Base-by-base conservation (phyloP, 2,797 vertebrate species). In the Gambelia wislizenii region DNA sequence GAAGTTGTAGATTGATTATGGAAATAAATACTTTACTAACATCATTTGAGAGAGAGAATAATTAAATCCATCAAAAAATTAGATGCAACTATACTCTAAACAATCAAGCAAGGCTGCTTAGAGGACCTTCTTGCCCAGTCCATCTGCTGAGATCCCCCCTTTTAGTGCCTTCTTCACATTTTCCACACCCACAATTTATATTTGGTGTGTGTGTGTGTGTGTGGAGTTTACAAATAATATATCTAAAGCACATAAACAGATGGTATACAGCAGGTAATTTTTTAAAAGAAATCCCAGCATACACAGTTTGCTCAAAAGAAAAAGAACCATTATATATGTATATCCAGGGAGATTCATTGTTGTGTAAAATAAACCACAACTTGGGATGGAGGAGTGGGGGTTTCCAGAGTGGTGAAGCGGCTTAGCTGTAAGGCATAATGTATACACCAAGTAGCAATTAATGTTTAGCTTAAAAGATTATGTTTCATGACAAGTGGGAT, bases 231-330 rank as follows among this genome's bases (percentile, higher is more conserved):
- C 74, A 92, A 94, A 93, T 25, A 30, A 93, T 92, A 91, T 95
- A 95, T 93, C 93, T 92, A 95, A 96, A 93, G 89, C 91, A 93
- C 87, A 83, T 94, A 97, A 98, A 95, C 98, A 98, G 98, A 98
- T 98, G 98, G 97, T 96, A 90, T 91, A 95, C 97, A 98, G 98
- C 97, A 98, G 98, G 98, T 98, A 97, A 98, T 98, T 96, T 96
- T 96, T 30, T 7, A 49, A 39, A 30, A 95, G 89, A 86, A 85
- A 42, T 93, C 64, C 77, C 92, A 94, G 91, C 36, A 89, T 90
- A 87, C 94, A 91, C 85, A 92, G 93, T 93, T 88, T 91, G 47
- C 61, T 94, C 81, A 64, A 92, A 92, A 91, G 72, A 79, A 89
- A 92, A 93, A 83, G 77, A 91, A 95, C 91, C 80, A 75, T 86